Percentiles rank a stretch among this genome's conserved stretches.
phyloP scores from a whole-genome alignment of 2,888 invertebrate species.

The Tiliacea citrago region DNA sequence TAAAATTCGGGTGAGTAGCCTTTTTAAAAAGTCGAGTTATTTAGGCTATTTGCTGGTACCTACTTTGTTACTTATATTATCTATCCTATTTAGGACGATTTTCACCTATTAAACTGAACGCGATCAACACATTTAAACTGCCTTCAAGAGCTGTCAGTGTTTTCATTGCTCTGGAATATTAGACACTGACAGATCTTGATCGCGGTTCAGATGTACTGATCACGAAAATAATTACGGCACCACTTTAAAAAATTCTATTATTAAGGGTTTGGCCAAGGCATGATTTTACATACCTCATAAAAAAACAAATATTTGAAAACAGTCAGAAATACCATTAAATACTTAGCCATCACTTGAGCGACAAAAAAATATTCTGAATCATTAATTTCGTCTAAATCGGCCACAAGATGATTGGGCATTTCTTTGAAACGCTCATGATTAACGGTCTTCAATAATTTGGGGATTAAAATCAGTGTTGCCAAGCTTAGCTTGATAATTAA shows the following conservation, averaged over 20 bases:
- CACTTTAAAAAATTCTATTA: too few relatives aligned
- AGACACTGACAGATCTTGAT: too few relatives aligned
- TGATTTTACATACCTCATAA: not conserved
- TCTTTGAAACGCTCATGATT: slow-evolving; percentile 43
- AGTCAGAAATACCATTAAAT: not conserved
- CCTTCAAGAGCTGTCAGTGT: too few relatives aligned
- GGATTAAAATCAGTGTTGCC: slow-evolving; percentile 26
- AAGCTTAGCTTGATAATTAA: slow-evolving; percentile 35
- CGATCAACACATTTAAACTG: too few relatives aligned
- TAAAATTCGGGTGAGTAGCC: not conserved
- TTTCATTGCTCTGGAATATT: too few relatives aligned
- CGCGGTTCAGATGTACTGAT: too few relatives aligned
- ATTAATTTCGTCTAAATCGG: slow-evolving; percentile 46
- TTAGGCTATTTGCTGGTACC: not conserved
- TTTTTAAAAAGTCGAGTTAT: not conserved
- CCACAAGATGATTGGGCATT: slow-evolving; percentile 33
- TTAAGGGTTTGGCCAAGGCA: too few relatives aligned
- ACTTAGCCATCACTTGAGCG: not conserved
- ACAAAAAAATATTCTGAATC: slow-evolving; percentile 7
- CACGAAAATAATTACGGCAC: too few relatives aligned
- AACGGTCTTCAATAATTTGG: slow-evolving; percentile 39
- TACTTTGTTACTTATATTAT: not conserved
- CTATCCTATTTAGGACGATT: too few relatives aligned
- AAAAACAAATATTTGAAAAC: not conserved
- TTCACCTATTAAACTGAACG: too few relatives aligned